Conservation (phyloP, 2,888 invertebrate genomes). For the Spodoptera exigua region DNA sequence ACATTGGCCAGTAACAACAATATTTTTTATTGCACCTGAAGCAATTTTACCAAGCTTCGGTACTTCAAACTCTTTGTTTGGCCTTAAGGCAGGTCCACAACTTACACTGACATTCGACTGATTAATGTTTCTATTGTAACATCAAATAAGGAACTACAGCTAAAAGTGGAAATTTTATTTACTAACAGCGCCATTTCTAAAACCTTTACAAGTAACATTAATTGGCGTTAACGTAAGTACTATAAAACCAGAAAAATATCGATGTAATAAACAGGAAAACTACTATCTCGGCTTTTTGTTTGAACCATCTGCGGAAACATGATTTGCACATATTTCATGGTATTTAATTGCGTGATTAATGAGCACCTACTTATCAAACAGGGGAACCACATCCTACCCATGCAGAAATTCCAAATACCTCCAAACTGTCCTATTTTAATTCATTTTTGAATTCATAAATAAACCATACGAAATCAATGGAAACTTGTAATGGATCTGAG, state of each 20-base stretch:
- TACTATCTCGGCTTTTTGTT: slow-evolving; percentile 43
- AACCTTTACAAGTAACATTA: slow-evolving; percentile 17
- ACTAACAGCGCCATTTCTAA: slow-evolving; percentile 22
- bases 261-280: slow-evolving; percentile 42
- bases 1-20: slow-evolving; percentile 32
- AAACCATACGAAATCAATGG: too few species aligned
- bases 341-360: slow-evolving; percentile 54
- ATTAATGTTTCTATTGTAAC: slow-evolving; percentile 48
- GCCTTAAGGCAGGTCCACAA: slow-evolving; percentile 18
- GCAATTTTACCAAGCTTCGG: slow-evolving; percentile 22
- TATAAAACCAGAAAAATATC: slow-evolving; percentile 28
- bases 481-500: too few species aligned
- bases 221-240: slow-evolving; percentile 37
- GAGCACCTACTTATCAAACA: slow-evolving; percentile 44
- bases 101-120: slow-evolving; percentile 29
- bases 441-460: too few species aligned
- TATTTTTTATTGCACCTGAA: slow-evolving; percentile 17
- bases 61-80: slow-evolving; percentile 35
- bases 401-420: slow-evolving; percentile 28
- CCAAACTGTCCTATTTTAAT: slow-evolving; percentile 2
- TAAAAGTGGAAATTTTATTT: slow-evolving; percentile 21
- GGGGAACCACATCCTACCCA: slow-evolving; percentile 56
- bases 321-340: slow-evolving; percentile 54
- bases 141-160: slow-evolving; percentile 34
- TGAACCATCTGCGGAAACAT: slow-evolving; percentile 36